Evolutionary conservation across 2,797 vertebrate species (phyloP), one percentile per base, ranked within the genome.

Genomic region (Melanotaenia boesemani): DNA sequence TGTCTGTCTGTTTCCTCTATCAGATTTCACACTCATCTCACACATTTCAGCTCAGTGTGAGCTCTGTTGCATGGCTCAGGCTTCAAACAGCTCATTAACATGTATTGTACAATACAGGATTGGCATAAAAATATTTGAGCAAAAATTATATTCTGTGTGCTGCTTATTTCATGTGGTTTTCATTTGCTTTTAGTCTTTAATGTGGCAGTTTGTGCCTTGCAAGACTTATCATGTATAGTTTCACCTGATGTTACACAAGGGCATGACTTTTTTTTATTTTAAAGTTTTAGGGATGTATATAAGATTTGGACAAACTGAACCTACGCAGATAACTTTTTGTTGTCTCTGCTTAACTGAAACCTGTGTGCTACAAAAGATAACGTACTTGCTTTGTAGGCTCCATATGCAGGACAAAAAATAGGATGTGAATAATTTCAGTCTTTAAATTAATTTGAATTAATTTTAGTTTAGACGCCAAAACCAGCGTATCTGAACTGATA

Each of bases 21-120:
- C 86, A 79, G 77, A 86, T 89, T 86, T 90, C 83, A 86, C 87
- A 91, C 85, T 86, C 81, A 67, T 84, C 76, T 87, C 78, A 74
- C 85, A 88, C 86, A 66, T 81, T 65, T 44, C 76, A 20, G 72
- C 83, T 86, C 86, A 80, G 80, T 75, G 72, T 88, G 88, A 62
- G 70, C 71, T 88, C 80, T 77, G 80, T 78, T 80, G 70, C 82
- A 74, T 64, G 68, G 84, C 61, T 81, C 70, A 34, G 72, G 64
- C 82, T 82, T 89, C 80, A 84, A 80, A 90, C 83, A 79, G 57
- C 78, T 87, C 74, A 86, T 91, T 91, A 85, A 70, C 72, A 85
- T 91, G 71, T 79, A 75, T 81, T 88, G 77, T 83, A 54, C 64
- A 60, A 80, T 75, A 72, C 72, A 79, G 77, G 66, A 76, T 84